phyloP scores from a whole-genome alignment of 2,888 invertebrate genomes.

The Pomacea canaliculata region DNA sequence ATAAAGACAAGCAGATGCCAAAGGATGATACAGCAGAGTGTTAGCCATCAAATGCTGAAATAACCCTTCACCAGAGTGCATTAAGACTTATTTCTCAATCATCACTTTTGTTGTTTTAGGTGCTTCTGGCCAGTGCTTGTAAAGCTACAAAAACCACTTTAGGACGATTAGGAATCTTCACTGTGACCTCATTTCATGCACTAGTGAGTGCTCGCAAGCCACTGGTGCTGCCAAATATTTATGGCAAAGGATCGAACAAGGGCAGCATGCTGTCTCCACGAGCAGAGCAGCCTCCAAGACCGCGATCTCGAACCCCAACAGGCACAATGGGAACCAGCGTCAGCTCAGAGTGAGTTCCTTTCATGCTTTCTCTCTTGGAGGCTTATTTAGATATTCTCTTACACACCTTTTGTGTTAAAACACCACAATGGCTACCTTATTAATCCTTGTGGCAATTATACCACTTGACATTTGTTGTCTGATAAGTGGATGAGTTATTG shows the following conservation, averaged over 20 bases:
- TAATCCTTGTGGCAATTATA: too few species aligned
- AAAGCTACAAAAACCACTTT: slow-evolving; percentile 93
- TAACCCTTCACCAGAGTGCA: too few species aligned
- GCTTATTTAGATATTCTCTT: too few species aligned
- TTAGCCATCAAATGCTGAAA: too few species aligned
- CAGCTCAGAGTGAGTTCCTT: slow-evolving; percentile 37
- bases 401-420: too few species aligned
- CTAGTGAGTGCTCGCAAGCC: slow-evolving; percentile 97
- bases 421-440: too few species aligned
- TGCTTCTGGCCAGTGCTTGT: slow-evolving; percentile 93
- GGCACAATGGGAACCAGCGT: slow-evolving; percentile 35
- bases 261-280: slow-evolving; percentile 56
- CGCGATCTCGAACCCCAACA: slow-evolving; percentile 39
- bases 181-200: slow-evolving; percentile 97
- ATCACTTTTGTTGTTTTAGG: slow-evolving; percentile 74
- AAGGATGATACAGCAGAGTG: too few species aligned
- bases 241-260: slow-evolving; percentile 54
- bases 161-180: slow-evolving; percentile 96
- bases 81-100: too few species aligned
- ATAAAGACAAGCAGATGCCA: too few species aligned
- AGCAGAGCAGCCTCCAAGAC: slow-evolving; percentile 36
- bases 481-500: too few species aligned
- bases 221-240: slow-evolving; percentile 56
- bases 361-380: too few species aligned
- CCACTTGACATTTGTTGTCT: too few species aligned